Base-by-base conservation (phyloP, 2,113 vertebrate species). In the Mohoua ochrocephala region DNA sequence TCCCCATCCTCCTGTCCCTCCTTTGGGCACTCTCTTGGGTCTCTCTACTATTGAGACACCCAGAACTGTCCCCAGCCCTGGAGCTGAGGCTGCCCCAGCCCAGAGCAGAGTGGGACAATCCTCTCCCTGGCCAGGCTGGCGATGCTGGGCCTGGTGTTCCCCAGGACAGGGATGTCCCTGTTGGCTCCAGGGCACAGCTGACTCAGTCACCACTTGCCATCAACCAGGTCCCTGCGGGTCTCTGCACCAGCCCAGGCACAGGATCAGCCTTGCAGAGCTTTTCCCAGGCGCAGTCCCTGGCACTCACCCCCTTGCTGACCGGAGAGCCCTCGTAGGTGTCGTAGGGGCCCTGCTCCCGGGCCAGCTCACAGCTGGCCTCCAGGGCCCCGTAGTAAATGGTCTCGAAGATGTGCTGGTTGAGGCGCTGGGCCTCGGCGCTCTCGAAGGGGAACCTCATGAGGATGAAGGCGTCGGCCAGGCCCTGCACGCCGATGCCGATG, bases 351-450 rank as follows among this genome's bases (percentile, higher is more conserved):
- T 97, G 71, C 74, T 99, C 97, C 41, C 88, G 94, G 33, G 99
- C 99, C 35, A 99, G 98, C 19, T 99, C 99, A 86, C 99, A 99
- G 96, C 99, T 99, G 93, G 99, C 98, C 95, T 99, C 99, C 97
- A 99, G 96, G 4, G 99, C 98, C 19, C 98, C 98, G 1, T 99
- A 98, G 96, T 99, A 99, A 60, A 99, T 99, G 67, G 99, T 99
- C 98, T 99, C 99, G n/a, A 99, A 99, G 88, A 99, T 99, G 27
- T 99, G 99, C 69, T 98, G 98, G 98, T 99, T 99, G 47, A 99
- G 89, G 39, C 96, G 80, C 97, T 99, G 99, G 12, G 99, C 99
- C 95, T 99, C 97, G 1, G 98, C 75, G n/a, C 99, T 99, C 84
- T 99, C 99, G 23, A 99, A 99, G 7, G 99, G 99, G 56, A 97